Conservation (phyloP, 2,888 invertebrate genomes). For the Agriotes lineatus region DNA sequence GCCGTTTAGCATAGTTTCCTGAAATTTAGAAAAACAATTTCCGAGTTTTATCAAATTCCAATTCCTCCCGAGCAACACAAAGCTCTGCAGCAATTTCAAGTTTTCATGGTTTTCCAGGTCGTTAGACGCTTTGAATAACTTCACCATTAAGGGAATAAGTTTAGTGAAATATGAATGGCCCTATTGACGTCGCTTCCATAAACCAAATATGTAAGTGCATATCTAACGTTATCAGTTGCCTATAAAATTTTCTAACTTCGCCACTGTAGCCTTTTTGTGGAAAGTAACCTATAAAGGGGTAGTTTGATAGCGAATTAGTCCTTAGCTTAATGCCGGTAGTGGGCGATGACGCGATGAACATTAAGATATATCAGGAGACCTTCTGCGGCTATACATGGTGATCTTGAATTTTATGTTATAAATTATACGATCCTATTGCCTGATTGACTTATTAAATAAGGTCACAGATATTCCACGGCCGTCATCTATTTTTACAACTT, state of each 20-base stretch:
- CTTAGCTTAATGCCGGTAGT: too few species aligned
- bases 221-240: slow-evolving; percentile 37
- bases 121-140: slow-evolving; percentile 45
- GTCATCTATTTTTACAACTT: too few species aligned
- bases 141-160: slow-evolving; percentile 44
- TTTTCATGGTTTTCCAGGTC: slow-evolving; percentile 45
- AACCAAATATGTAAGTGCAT: slow-evolving; percentile 41
- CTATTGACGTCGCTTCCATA: slow-evolving; percentile 44
- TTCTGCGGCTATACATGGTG: too few species aligned
- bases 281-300: slow-evolving; percentile 6
- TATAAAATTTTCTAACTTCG: slow-evolving; percentile 31
- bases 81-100: slow-evolving; percentile 36
- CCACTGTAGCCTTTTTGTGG: slow-evolving; percentile 24
- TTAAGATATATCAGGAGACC: too few species aligned
- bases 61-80: slow-evolving; percentile 21
- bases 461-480: too few species aligned
- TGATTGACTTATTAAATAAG: too few species aligned
- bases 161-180: slow-evolving; percentile 42
- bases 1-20: too few species aligned
- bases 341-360: too few species aligned
- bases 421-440: too few species aligned
- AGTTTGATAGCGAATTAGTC: too few species aligned
- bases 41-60: slow-evolving; percentile 28
- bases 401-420: too few species aligned
- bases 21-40: slow-evolving; percentile 9